Conservation (phyloP, 2,888 invertebrate genomes). For the Eustalomyia histrio region DNA sequence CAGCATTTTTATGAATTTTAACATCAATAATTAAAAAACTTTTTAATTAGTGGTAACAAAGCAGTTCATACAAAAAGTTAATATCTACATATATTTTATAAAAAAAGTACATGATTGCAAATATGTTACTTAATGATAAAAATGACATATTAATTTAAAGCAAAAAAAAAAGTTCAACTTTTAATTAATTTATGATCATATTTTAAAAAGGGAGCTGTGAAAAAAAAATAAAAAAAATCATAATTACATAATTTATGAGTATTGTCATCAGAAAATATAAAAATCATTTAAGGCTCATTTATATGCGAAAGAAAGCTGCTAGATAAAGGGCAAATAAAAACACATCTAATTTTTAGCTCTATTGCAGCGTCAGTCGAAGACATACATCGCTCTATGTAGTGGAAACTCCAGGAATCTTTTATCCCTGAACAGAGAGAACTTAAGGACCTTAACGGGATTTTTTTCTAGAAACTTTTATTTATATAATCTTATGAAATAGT, state of each 20-base stretch:
- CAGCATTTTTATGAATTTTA: slow-evolving; percentile 30
- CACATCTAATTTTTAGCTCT: too few species aligned
- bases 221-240: background rate
- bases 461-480: too few species aligned
- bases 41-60: slow-evolving; percentile 57
- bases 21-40: slow-evolving; percentile 54
- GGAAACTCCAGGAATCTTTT: too few species aligned
- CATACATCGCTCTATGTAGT: too few species aligned
- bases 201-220: background rate
- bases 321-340: too few species aligned
- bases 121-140: slow-evolving; percentile 60
- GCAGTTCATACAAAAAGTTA: background rate
- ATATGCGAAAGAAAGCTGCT: too few species aligned
- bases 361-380: too few species aligned
- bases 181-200: slow-evolving; percentile 51
- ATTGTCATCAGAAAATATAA: too few species aligned
- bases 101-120: slow-evolving; percentile 44
- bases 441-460: too few species aligned
- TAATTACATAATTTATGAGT: background rate
- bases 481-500: too few species aligned
- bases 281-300: too few species aligned
- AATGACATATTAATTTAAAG: slow-evolving; percentile 64
- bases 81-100: slow-evolving; percentile 3
- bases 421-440: too few species aligned
- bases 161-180: slow-evolving; percentile 8